Percentiles rank a stretch among this genome's conserved stretches.
phyloP scores from a whole-genome alignment of 1,140 invertebrate genomes.

The Dendrolimus punctatus region DNA sequence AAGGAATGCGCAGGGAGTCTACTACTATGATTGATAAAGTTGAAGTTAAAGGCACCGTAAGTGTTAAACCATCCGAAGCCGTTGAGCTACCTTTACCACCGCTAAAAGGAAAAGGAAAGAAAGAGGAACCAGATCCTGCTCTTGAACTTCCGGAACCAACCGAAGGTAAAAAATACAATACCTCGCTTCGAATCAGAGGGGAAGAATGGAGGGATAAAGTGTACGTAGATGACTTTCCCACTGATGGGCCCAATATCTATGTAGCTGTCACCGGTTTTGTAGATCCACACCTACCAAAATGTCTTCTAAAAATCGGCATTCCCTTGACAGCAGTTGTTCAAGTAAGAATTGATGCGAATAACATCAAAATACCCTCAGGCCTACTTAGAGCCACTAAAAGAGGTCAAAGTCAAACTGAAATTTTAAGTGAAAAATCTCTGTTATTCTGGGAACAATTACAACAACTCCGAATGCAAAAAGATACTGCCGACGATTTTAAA shows the following conservation, averaged over 20 bases:
- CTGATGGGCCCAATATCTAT: conserved; percentile 70
- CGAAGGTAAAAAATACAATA: conserved; percentile 63
- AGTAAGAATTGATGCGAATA: conserved; percentile 35
- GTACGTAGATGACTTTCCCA: conserved; percentile 69
- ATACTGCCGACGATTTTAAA: conserved; percentile 39
- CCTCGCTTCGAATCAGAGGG: conserved; percentile 59
- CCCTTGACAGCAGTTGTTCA: conserved; percentile 65
- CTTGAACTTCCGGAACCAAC: conserved; percentile 21
- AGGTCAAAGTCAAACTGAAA: conserved; percentile 46
- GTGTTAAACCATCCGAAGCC: conserved; percentile 17
- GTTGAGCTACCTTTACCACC: conserved; percentile 11
- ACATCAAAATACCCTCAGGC: conserved; percentile 20
- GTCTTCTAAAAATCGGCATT: conserved; percentile 62
- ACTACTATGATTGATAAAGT: conserved; percentile 44
- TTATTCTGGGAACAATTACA: conserved; percentile 58
- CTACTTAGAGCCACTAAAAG: conserved; percentile 28
- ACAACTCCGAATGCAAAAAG: conserved; percentile 35
- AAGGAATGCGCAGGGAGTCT: conserved; percentile 53
- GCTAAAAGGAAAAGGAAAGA: conserved; percentile 35
- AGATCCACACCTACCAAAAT: conserved; percentile 53
- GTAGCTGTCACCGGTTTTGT: conserved; percentile 71
- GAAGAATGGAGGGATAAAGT: conserved; percentile 72
- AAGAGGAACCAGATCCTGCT: conserved; percentile 14
- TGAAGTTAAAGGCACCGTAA: conserved; percentile 44
- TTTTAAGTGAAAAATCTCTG: conserved; percentile 35